Evolutionary conservation across 2,888 invertebrate genomes (phyloP).

Genomic region (Agrotis ipsilon): DNA sequence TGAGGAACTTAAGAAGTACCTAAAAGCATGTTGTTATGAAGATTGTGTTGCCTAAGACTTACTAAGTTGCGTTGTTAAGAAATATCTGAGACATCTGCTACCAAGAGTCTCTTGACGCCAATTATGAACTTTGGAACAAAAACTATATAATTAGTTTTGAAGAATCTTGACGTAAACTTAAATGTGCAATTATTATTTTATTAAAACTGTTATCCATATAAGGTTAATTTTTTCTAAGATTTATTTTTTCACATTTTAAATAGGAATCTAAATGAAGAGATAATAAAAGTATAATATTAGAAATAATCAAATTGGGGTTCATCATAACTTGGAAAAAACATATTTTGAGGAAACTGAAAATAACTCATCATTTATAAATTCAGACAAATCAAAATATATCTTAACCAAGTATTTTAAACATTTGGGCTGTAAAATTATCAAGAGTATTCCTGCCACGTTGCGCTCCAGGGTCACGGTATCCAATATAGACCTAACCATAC

Average conservation of each 20-base stretch:
- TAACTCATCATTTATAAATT: not conserved
- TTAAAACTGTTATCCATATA: not conserved
- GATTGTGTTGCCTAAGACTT: constrained; percentile 14
- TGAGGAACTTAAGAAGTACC: constrained; percentile 9
- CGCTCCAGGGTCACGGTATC: no score
- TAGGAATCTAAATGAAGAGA: no score
- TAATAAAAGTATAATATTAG: no score
- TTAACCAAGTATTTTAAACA: not conserved
- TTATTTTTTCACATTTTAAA: no score
- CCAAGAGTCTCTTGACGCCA: constrained; percentile 8
- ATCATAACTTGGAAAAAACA: no score
- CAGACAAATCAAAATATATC: not conserved
- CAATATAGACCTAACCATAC: no score
- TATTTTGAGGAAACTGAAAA: not conserved
- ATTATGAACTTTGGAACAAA: constrained; percentile 9
- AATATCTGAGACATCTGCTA: constrained; percentile 9
- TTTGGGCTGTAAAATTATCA: no score
- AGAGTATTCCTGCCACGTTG: no score
- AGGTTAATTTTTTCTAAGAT: no score
- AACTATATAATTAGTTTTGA: constrained; percentile 5
- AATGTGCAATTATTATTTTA: not conserved
- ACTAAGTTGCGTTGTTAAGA: constrained; percentile 14
- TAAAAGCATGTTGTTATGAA: constrained; percentile 21
- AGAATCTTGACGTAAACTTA: not conserved
- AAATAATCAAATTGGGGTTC: no score